A percentile compares a stretch with the other conserved stretches of the same genome.
Evolutionary conservation across 1,140 invertebrate species (phyloP).

Genomic region (Philopotamus ludificatus): DNA sequence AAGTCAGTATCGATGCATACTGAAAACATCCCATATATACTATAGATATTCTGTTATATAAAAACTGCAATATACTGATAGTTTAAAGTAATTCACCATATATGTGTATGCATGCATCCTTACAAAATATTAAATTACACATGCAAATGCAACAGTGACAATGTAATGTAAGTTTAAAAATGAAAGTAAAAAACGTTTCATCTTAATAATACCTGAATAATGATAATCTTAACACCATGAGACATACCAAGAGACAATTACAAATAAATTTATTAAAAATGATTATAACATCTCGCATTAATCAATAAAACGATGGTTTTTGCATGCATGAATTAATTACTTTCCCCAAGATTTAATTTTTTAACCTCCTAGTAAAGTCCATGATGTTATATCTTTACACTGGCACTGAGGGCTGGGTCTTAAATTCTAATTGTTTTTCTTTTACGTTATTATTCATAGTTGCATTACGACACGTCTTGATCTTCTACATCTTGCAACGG

Average conservation of each 20-base stretch:
- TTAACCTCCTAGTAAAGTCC: slow-evolving; percentile 42
- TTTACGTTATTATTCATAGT: slow-evolving; percentile 17
- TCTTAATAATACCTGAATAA: slow-evolving; percentile 17
- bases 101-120: neutral
- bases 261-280: slow-evolving; percentile 34
- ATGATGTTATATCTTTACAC: slow-evolving; percentile 43
- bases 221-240: slow-evolving; percentile 27
- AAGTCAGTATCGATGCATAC: slow-evolving; percentile 25
- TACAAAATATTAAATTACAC: no score
- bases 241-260: slow-evolving; percentile 39
- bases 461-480: slow-evolving; percentile 86
- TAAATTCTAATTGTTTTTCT: slow-evolving; percentile 40
- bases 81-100: no score
- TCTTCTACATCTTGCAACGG: slow-evolving; percentile 88
- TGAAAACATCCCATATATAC: slow-evolving; percentile 32
- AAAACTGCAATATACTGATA: neutral
- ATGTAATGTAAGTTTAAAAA: no score
- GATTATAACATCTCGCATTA: slow-evolving; percentile 33
- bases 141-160: no score
- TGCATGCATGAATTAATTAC: slow-evolving; percentile 32
- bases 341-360: slow-evolving; percentile 29
- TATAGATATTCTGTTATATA: slow-evolving; percentile 11
- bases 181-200: slow-evolving; percentile 16
- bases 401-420: slow-evolving; percentile 42
- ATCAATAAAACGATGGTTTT: slow-evolving; percentile 39